phyloP scores from a whole-genome alignment of 2,888 invertebrate species.

The Chelonus formosanus region DNA sequence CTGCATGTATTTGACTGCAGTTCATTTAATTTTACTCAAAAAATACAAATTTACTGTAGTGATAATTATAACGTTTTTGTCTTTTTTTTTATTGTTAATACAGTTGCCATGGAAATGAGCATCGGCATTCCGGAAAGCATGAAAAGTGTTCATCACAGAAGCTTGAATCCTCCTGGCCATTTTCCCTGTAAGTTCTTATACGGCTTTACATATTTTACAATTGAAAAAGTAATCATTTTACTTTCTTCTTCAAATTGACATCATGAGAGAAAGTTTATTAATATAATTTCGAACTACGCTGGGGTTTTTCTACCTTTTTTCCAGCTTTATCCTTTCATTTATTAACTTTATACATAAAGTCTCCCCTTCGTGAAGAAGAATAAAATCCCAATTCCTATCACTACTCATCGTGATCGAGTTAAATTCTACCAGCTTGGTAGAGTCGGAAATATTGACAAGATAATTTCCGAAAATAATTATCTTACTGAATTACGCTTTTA shows the following conservation, averaged over 20 bases:
- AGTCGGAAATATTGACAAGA: slow-evolving; percentile 44
- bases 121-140: slow-evolving; percentile 61
- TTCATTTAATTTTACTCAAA: too few relatives aligned
- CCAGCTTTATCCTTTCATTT: not conserved
- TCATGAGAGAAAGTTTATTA: too few relatives aligned
- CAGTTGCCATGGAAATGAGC: slow-evolving; percentile 64
- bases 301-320: not conserved
- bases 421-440: slow-evolving; percentile 29
- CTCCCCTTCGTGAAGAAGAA: slow-evolving; percentile 12
- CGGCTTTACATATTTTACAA: not conserved
- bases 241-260: too few relatives aligned
- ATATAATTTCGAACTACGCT: too few relatives aligned
- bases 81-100: slow-evolving; percentile 34
- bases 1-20: too few relatives aligned
- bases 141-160: slow-evolving; percentile 63
- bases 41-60: too few relatives aligned
- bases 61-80: slow-evolving; percentile 35
- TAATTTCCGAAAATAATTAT: slow-evolving; percentile 45
- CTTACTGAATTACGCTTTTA: slow-evolving; percentile 29
- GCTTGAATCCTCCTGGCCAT: slow-evolving; percentile 64
- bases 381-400: slow-evolving; percentile 15
- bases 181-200: slow-evolving; percentile 59
- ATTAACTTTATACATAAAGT: not conserved
- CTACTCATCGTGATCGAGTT: slow-evolving; percentile 29
- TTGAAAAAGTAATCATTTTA: not conserved